A percentile compares a stretch with the other conserved stretches of the same genome.
phyloP scores from a whole-genome alignment of 2,888 invertebrate genomes.

The Cecidostiba fungosa region DNA sequence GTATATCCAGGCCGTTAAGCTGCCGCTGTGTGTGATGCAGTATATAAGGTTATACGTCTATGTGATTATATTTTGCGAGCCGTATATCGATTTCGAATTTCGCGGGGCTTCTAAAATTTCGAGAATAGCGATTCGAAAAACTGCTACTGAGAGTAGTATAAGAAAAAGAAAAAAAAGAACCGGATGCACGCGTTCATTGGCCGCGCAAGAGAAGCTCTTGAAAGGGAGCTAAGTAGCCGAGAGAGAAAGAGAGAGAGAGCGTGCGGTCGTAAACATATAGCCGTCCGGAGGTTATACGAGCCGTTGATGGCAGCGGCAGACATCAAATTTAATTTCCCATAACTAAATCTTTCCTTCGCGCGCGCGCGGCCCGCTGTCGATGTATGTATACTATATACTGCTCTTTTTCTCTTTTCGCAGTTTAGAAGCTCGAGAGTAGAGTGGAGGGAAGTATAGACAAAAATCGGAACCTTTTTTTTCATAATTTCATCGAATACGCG shows the following conservation, averaged over 20 bases:
- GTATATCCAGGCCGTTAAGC: slow-evolving; percentile 63
- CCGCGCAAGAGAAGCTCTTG: not conserved
- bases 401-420: not conserved
- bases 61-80: not conserved
- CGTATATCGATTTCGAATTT: not conserved
- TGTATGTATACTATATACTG: not conserved
- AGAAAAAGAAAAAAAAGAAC: not conserved
- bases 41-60: not conserved
- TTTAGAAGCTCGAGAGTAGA: not conserved
- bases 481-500: too few species aligned
- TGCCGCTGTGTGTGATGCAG: not conserved
- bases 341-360: slow-evolving; percentile 73
- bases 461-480: too few species aligned
- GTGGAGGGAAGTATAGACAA: too few species aligned
- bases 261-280: slow-evolving; percentile 75
- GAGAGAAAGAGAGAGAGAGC: too few species aligned
- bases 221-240: not conserved
- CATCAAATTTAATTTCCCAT: slow-evolving; percentile 77
- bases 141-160: too few species aligned
- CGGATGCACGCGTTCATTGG: slow-evolving; percentile 22
- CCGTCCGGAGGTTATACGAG: slow-evolving; percentile 73
- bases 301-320: slow-evolving; percentile 76
- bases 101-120: too few species aligned
- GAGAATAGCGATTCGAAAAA: slow-evolving; percentile 8
- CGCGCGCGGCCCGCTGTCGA: not conserved